These are phyloP conservation scores for Andrena marginata DNA, from an alignment of 2,888 invertebrate genomes.

Conservation along the genomic window DNA sequence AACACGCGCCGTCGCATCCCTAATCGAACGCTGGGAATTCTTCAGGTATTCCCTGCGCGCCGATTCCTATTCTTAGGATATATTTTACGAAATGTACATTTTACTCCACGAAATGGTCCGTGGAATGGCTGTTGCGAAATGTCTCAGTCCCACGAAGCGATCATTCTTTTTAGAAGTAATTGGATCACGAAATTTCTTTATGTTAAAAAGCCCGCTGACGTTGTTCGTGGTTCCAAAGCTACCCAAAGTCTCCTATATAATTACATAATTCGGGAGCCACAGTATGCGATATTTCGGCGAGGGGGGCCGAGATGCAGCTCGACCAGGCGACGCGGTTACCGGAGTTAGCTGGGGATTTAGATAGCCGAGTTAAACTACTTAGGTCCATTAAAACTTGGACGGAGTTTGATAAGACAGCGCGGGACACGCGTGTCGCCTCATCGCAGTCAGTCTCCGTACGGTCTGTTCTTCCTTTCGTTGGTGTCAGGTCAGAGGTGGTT, in stretches of 20 bases:
- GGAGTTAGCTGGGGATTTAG: slow-evolving; percentile 42
- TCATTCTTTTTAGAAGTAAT: too few species aligned
- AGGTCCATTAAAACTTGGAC: slow-evolving; percentile 49
- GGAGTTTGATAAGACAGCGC: slow-evolving; percentile 50
- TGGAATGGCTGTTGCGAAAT: too few species aligned
- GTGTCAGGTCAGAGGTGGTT: neutral
- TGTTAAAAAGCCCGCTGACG: neutral
- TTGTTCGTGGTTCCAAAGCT: neutral
- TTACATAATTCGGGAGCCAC: neutral
- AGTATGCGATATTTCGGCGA: slow-evolving; percentile 11
- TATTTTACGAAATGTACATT: too few species aligned
- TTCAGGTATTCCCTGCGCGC: neutral
- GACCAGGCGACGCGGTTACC: slow-evolving; percentile 36
- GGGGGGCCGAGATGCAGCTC: neutral
- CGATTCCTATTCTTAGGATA: neutral
- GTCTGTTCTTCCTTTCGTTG: slow-evolving; percentile 5
- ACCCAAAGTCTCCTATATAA: neutral
- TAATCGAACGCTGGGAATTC: neutral
- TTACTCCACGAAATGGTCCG: too few species aligned
- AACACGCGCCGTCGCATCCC: neutral
- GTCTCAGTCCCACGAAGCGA: too few species aligned
- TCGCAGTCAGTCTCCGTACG: slow-evolving; percentile 15
- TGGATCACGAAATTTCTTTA: too few species aligned
- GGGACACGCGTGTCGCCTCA: slow-evolving; percentile 30
- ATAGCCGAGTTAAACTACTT: slow-evolving; percentile 52